Percentiles rank a stretch among this genome's conserved stretches.
Evolutionary conservation across 1,140 invertebrate species (phyloP).

Genomic region (Drosophila sp.): DNA sequence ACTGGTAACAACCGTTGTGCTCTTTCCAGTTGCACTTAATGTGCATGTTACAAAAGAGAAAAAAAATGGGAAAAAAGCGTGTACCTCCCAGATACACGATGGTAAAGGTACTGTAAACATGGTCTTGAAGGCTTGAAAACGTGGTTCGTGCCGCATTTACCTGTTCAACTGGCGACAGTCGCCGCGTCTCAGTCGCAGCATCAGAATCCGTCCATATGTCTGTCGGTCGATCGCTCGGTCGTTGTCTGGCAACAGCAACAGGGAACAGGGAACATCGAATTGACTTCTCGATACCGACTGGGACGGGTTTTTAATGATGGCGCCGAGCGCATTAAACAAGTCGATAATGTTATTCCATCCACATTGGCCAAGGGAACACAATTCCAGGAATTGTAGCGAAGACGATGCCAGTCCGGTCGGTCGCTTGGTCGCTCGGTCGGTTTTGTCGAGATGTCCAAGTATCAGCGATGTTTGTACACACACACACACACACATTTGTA

Average conservation of each 20-base stretch:
- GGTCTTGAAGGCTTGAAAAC: conserved; percentile 61
- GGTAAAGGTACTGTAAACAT: conserved; percentile 64
- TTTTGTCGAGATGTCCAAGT: conserved; percentile 21
- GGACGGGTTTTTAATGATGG: conserved; percentile 80
- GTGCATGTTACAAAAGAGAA: conserved; percentile 29
- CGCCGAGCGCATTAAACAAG: conserved; percentile 79
- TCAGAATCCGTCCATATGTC: conserved; percentile 1
- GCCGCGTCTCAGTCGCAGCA: conserved; percentile 16
- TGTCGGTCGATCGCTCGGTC: not conserved
- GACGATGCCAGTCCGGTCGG: conserved; percentile 47
- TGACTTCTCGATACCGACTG: conserved; percentile 61
- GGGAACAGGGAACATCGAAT: conserved; percentile 33
- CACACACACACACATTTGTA: not conserved
- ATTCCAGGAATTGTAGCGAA: conserved; percentile 75
- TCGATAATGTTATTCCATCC: conserved; percentile 78
- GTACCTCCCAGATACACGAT: conserved; percentile 62
- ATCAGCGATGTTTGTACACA: conserved; percentile 17
- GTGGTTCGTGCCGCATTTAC: conserved; percentile 64
- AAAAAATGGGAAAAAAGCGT: conserved; percentile 20
- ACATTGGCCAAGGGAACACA: conserved; percentile 66
- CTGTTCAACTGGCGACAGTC: conserved; percentile 45
- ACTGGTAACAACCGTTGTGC: conserved; percentile 22
- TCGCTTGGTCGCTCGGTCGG: conserved; percentile 12
- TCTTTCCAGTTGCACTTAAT: conserved; percentile 30
- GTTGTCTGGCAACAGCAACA: conserved; percentile 2